Evolutionary conservation across 2,888 invertebrate species (phyloP).

Genomic region (Periphyllus acericola): DNA sequence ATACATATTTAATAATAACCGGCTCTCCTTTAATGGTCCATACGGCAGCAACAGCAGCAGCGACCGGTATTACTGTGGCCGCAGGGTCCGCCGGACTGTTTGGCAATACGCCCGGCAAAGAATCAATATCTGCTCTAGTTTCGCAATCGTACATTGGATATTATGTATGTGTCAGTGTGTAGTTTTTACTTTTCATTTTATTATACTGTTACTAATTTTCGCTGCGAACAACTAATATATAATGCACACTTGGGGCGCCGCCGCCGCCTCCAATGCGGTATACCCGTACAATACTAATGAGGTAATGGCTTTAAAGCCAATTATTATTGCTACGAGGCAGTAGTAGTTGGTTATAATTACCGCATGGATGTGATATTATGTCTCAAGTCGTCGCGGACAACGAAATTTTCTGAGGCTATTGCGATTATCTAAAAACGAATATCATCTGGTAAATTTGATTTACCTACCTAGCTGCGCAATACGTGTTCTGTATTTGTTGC

Average conservation of each 20-base stretch:
- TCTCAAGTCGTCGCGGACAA: not conserved
- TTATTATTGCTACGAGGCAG: not conserved
- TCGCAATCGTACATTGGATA: slow-evolving; percentile 37
- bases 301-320: not conserved
- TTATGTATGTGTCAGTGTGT: slow-evolving; percentile 2
- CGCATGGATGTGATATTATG: not conserved
- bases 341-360: not conserved
- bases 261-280: not conserved
- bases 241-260: not conserved
- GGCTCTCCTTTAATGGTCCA: slow-evolving; percentile 43
- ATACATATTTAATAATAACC: slow-evolving; percentile 45
- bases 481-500: not conserved
- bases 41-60: not conserved
- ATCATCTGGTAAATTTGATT: not conserved
- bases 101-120: slow-evolving; percentile 46
- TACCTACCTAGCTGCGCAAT: too few relatives aligned
- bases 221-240: not conserved
- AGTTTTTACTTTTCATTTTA: slow-evolving; percentile 40
- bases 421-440: not conserved
- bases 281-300: slow-evolving; percentile 1
- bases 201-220: slow-evolving; percentile 36
- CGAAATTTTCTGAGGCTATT: not conserved
- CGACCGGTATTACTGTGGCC: slow-evolving; percentile 43
- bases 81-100: slow-evolving; percentile 39
- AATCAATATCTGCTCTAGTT: slow-evolving; percentile 58